Base-by-base conservation (phyloP, 2,113 vertebrate genomes). In the Melanostigma gelatinosum region DNA sequence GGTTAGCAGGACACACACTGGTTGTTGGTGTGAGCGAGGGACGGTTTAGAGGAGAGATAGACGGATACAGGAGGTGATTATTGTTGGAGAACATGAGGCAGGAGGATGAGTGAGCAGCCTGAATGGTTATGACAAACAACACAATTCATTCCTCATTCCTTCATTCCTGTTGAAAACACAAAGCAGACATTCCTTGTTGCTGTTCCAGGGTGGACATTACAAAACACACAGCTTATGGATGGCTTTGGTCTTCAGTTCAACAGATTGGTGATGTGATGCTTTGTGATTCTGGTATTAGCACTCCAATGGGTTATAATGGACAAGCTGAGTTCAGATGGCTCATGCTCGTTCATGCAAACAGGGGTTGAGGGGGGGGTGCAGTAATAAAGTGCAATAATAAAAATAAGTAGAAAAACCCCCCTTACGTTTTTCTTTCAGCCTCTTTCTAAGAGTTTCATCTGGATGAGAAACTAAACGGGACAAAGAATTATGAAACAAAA, bases 401-500 rank as follows among this genome's bases (percentile, higher is more conserved):
- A 93, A 65, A 84, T 55, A 85, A 80, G 84, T 65, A 85, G 74
- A 82, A 88, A 91, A 92, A 72, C 70, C 86, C 93, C 93, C 92
- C 98, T 99, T 99, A 99, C 98, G 97, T 98, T 99, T 99, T 86
- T 99, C 97, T 96, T 97, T 99, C 89, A 99, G 96, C 96, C 97
- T 99, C 97, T 97, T 97, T 97, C 96, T 99, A 96, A 97, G 96
- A 94, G 95, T 96, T 95, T 98, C 97, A 94, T 98, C 98, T 97
- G 96, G 94, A 91, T 92, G 88, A 97, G 94, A 97, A 94, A 96
- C 96, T 95, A 91, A 91, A 94, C 89, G 90, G 92, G 89, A 96
- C 90, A 94, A 85, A 93, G 78, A 83, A 75, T 90, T 68, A 85
- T 83, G 54, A 89, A 84, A 91, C 79, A 87, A 82, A 85, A 34